Conservation (phyloP, 1,140 invertebrate species). For the Drosophila kanapiae region DNA sequence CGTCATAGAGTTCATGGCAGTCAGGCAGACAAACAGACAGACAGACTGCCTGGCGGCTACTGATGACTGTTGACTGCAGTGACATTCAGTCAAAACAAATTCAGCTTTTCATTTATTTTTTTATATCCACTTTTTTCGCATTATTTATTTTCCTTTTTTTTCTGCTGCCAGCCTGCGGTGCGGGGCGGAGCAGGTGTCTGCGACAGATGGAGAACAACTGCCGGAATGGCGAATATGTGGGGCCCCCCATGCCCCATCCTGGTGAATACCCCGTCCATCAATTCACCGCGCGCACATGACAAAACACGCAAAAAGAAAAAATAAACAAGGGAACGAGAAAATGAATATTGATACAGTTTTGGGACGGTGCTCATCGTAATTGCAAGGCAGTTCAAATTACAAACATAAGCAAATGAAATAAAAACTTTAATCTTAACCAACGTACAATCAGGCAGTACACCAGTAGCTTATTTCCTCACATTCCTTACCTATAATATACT, state of each 20-base stretch:
- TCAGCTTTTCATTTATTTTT: constrained; percentile 40
- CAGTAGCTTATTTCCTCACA: no score
- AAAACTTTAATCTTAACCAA: no score
- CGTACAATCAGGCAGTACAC: no score
- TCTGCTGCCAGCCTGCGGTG: constrained; percentile 3
- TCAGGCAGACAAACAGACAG: constrained; percentile 9
- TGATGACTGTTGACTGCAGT: constrained; percentile 49
- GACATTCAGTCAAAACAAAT: constrained; percentile 70
- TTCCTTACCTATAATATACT: no score
- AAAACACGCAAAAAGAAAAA: constrained; percentile 39
- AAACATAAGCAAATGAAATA: constrained; percentile 1
- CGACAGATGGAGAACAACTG: constrained; percentile 50
- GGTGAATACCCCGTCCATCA: constrained; percentile 7
- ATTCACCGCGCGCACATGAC: constrained; percentile 8
- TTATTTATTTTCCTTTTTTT: constrained; percentile 32
- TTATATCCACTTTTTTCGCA: constrained; percentile 25
- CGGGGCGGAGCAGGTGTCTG: constrained; percentile 50
- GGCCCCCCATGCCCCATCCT: neutral
- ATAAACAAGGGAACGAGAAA: constrained; percentile 16
- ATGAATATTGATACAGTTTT: constrained; percentile 45
- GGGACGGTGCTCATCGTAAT: constrained; percentile 17
- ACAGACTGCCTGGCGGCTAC: constrained; percentile 18
- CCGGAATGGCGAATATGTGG: constrained; percentile 38
- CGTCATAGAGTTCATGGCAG: constrained; percentile 30
- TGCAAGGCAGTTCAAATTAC: constrained; percentile 3